Evolutionary conservation across 64 coral and sea anemone genomes (phyloP), one percentile per base, ranked within the genome.

Genomic region (Acropora tenuis): DNA sequence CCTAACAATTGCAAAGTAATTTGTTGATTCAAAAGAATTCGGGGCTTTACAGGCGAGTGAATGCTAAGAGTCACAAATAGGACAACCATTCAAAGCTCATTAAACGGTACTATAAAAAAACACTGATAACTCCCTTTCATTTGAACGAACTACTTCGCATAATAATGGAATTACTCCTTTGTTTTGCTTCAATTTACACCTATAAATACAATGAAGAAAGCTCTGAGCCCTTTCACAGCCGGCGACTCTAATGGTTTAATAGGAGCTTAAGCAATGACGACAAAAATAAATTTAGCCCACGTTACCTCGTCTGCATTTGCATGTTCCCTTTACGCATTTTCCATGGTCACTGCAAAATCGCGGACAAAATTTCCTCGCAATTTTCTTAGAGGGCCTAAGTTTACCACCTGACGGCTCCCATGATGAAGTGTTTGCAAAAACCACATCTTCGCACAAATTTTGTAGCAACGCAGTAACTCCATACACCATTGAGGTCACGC

Each of bases 251-350:
- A 30, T 30, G 30, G 30, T 66, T 66, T 66, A 13, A 66, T 13
- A 13, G 15, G 4, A 9, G 9, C 61, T 2, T 2, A 13, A 2
- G 8, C 10, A 6, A 66, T 2, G 17, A 66, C 2, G 4, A 4
- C 52, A 55, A 11, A 17, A 66, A 66, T 66, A 66, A 66, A 81
- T 59, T 1, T 18, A 55, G 16, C 47, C 2, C 11, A 77, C 3
- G 7, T 19, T 78, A 92, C 90, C 90, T 92, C 78, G 80, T 7
- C 71, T 30, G 19, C 90, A 92, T 40, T 77, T 82, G 61, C 90
- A 92, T 0, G 80, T 68, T 46, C 90, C 90, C 40, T 86, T 92
- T 6, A 80, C 41, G 20, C 90, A 92, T 52, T 48, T 92, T 63
- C 90, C 90, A 60, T 47, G 50, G 12, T 82, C 73, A 78, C 67